Evolutionary conservation across 92 coral and sea anemone species (phyloP).

Genomic region (Scolanthus callimorphus): DNA sequence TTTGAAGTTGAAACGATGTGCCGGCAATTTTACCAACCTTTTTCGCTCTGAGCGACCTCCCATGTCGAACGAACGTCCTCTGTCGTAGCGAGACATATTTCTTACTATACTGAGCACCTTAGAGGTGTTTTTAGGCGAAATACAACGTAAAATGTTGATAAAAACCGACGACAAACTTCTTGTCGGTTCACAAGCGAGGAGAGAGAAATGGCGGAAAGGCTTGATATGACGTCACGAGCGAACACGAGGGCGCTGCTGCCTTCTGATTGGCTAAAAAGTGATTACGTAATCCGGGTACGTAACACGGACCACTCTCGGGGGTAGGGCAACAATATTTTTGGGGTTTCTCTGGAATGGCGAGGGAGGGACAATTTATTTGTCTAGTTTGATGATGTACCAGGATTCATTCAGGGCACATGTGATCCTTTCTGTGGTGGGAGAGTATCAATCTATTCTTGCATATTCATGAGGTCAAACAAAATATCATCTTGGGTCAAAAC

Average conservation of each 20-base stretch:
- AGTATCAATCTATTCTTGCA: no score
- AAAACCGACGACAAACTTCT: not conserved
- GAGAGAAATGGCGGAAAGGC: constrained; percentile 28
- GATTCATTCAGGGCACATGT: no score
- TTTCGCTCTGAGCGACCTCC: constrained; percentile 98
- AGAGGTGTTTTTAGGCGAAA: constrained; percentile 26
- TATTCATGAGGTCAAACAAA: no score
- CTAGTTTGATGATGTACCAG: no score
- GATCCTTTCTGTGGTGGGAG: no score
- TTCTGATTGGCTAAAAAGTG: constrained; percentile 19
- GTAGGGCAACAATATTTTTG: no score
- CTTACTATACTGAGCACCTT: constrained; percentile 22
- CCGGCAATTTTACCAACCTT: constrained; percentile 68
- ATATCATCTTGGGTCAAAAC: no score
- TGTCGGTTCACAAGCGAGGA: not conserved
- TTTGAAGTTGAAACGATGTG: no score
- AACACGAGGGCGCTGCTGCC: constrained; percentile 31
- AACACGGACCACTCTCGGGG: no score
- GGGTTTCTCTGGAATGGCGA: no score
- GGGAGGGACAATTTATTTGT: no score
- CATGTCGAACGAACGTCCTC: constrained; percentile 88
- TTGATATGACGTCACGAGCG: constrained; percentile 17
- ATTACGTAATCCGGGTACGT: not conserved
- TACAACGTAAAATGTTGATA: constrained; percentile 21
- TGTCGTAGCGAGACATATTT: constrained; percentile 96